Evolutionary conservation across 64 coral and sea anemone genomes (phyloP).

Genomic region (Montipora foliosa): DNA sequence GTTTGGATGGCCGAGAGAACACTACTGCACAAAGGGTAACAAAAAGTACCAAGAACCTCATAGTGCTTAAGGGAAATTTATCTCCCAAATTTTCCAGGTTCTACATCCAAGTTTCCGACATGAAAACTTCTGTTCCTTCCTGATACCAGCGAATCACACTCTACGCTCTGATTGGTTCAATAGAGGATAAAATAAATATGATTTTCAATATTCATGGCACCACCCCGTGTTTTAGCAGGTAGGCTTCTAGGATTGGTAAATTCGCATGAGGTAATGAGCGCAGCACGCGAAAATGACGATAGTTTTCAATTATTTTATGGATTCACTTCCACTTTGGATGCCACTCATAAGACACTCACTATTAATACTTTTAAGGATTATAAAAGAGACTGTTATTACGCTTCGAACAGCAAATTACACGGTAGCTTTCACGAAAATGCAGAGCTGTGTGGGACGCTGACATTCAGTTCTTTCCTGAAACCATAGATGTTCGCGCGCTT

Average conservation of each 20-base stretch:
- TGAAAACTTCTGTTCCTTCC: conserved; percentile 45
- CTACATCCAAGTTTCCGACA: conserved; percentile 64
- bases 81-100: conserved; percentile 31
- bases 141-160: conserved; percentile 36
- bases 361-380: background rate
- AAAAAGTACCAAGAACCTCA: conserved; percentile 35
- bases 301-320: conserved; percentile 1
- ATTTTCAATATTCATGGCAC: conserved; percentile 70
- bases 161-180: conserved; percentile 74
- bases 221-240: conserved; percentile 56
- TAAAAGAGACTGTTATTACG: background rate
- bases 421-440: background rate
- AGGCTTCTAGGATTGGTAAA: conserved; percentile 37
- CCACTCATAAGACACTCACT: background rate
- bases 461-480: too few species aligned
- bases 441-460: too few species aligned
- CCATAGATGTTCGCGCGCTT: too few species aligned
- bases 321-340: conserved; percentile 1
- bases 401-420: background rate
- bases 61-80: conserved; percentile 37
- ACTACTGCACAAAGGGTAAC: conserved; percentile 43
- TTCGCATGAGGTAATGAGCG: conserved; percentile 70
- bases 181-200: conserved; percentile 23
- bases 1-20: conserved; percentile 49
- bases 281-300: conserved; percentile 55